These are phyloP conservation scores for Hesperophylax magnus DNA, from an alignment of 1,140 invertebrate species.

Conservation along the genomic window DNA sequence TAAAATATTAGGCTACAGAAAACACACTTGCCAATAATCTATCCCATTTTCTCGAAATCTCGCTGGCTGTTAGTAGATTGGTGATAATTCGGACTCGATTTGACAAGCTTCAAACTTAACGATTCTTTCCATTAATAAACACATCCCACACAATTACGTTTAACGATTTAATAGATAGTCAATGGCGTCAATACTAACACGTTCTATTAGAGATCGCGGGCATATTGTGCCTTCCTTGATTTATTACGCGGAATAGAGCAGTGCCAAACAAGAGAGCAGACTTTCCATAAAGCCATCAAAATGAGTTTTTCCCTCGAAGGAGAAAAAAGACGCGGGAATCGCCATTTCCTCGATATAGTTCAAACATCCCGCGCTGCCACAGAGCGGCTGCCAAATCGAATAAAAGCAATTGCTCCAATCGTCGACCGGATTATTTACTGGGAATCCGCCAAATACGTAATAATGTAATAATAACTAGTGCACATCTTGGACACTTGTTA, in stretches of 20 bases:
- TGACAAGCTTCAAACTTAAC: no score
- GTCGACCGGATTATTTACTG: neutral
- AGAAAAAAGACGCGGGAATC: neutral
- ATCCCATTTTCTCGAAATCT: no score
- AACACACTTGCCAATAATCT: no score
- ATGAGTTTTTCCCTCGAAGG: neutral
- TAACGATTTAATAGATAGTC: neutral
- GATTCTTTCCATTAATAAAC: no score
- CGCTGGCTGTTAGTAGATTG: no score
- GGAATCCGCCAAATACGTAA: constrained; percentile 4
- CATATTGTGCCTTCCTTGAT: neutral
- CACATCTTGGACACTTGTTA: no score
- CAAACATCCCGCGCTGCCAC: neutral
- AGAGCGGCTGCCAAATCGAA: neutral
- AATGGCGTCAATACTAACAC: neutral
- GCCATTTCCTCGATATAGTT: neutral
- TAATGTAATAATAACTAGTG: neutral
- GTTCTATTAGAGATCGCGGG: neutral
- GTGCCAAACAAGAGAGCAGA: neutral
- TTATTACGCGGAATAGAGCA: neutral
- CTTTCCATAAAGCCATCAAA: neutral
- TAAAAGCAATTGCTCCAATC: neutral
- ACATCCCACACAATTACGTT: no score
- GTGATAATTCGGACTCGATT: no score
- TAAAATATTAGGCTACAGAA: no score